Evolutionary conservation across 2,113 vertebrate species (phyloP).

Genomic region (Bambusicola thoracicus): DNA sequence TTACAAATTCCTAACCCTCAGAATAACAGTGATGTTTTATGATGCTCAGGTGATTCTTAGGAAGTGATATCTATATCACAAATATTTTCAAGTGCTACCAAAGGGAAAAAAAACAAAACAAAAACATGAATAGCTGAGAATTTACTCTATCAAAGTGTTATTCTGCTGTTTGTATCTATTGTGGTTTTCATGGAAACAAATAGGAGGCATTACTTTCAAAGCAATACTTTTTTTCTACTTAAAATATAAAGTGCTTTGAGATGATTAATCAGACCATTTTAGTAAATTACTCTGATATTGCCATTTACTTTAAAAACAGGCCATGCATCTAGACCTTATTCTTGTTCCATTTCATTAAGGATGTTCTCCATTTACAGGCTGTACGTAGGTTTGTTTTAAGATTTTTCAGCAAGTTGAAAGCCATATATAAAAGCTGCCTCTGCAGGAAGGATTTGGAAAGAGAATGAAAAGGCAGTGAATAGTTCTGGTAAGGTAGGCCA

Average conservation of each 20-base stretch:
- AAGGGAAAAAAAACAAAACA: not conserved
- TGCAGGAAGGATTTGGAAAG: not conserved
- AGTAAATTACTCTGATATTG: conserved; percentile 1
- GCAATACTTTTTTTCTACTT: too few species aligned
- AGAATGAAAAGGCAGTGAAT: not conserved
- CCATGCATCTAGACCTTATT: not conserved
- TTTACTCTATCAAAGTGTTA: too few species aligned
- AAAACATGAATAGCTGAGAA: too few species aligned
- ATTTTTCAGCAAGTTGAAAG: conserved; percentile 16
- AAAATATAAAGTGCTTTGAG: not conserved
- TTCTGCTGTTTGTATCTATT: too few species aligned
- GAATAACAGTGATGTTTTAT: not conserved
- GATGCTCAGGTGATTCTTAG: not conserved
- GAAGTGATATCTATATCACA: not conserved
- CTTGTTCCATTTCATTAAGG: not conserved
- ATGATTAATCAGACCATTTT: not conserved
- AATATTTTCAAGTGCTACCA: not conserved
- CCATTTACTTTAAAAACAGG: not conserved
- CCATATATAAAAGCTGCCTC: conserved; percentile 8
- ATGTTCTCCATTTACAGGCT: not conserved
- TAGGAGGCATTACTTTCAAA: too few species aligned
- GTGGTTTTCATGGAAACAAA: too few species aligned
- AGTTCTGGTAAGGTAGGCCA: not conserved
- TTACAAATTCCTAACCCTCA: not conserved
- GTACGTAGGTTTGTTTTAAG: not conserved